These are phyloP conservation scores for Subanguina moxae DNA, from an alignment of 1,140 invertebrate species.

Conservation along the genomic window DNA sequence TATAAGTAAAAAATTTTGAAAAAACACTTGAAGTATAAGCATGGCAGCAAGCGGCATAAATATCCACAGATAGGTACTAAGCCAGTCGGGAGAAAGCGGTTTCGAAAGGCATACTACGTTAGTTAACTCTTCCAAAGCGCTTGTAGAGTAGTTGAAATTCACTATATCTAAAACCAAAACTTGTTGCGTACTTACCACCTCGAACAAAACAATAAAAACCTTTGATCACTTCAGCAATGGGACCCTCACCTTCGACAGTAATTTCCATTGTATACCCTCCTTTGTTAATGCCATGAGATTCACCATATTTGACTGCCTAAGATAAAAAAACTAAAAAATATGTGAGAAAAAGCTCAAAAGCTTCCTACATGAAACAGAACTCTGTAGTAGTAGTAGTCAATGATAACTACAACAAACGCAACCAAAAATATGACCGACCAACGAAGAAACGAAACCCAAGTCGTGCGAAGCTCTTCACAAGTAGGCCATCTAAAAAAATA, in stretches of 20 bases:
- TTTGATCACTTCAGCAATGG: conserved; percentile 25
- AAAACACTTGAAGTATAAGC: conserved; percentile 14
- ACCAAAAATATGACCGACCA: conserved; percentile 26
- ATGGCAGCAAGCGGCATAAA: conserved; percentile 19
- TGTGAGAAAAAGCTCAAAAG: not conserved
- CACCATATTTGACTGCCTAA: not conserved
- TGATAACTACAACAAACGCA: not conserved
- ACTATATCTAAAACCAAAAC: not conserved
- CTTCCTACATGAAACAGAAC: conserved; percentile 20
- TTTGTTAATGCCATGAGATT: not conserved
- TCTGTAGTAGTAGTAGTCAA: conserved; percentile 36
- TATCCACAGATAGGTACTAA: not conserved
- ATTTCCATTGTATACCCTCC: conserved; percentile 1
- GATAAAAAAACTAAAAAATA: conserved; percentile 4
- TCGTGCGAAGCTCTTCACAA: conserved; percentile 1
- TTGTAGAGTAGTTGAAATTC: conserved; percentile 17
- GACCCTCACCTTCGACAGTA: conserved; percentile 26
- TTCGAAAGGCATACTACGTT: conserved; percentile 17
- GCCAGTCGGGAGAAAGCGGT: conserved; percentile 13
- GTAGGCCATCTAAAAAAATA: conserved; percentile 13
- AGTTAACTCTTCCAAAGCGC: conserved; percentile 1
- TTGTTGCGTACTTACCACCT: no score
- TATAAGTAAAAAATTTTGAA: not conserved
- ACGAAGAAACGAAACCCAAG: conserved; percentile 21
- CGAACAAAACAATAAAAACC: not conserved